phyloP scores from a whole-genome alignment of 2,888 invertebrate genomes.

The Xestia rhomboidea region DNA sequence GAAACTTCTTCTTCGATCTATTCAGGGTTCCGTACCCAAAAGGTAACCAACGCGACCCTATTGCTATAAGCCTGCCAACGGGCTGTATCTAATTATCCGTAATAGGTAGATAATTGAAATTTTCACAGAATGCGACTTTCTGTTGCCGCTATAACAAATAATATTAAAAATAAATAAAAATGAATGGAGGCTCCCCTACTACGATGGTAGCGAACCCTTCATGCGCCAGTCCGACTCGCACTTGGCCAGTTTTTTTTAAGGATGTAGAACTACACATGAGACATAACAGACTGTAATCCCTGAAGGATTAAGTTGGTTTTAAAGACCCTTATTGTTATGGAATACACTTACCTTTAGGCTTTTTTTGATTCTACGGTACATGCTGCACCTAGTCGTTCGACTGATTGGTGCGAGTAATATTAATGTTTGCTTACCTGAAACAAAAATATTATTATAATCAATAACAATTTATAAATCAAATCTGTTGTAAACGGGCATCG shows the following conservation, averaged over 20 bases:
- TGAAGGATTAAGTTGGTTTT: background rate
- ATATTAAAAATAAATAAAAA: no score
- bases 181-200: no score
- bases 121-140: no score
- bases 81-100: no score
- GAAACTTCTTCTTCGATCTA: slow-evolving; percentile 33
- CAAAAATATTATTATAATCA: slow-evolving; percentile 54
- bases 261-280: background rate
- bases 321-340: background rate
- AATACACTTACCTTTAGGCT: background rate
- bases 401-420: background rate
- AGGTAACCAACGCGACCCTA: no score
- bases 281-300: background rate
- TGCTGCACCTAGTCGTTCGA: background rate
- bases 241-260: background rate
- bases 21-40: no score
- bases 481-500: no score
- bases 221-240: no score
- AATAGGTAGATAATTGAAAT: no score
- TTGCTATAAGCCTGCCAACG: no score
- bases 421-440: slow-evolving; percentile 78
- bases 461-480: background rate
- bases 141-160: no score
- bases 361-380: background rate
- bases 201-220: no score